Evolutionary conservation across 2,113 vertebrate species (phyloP).

Genomic region (Egretta garzetta): DNA sequence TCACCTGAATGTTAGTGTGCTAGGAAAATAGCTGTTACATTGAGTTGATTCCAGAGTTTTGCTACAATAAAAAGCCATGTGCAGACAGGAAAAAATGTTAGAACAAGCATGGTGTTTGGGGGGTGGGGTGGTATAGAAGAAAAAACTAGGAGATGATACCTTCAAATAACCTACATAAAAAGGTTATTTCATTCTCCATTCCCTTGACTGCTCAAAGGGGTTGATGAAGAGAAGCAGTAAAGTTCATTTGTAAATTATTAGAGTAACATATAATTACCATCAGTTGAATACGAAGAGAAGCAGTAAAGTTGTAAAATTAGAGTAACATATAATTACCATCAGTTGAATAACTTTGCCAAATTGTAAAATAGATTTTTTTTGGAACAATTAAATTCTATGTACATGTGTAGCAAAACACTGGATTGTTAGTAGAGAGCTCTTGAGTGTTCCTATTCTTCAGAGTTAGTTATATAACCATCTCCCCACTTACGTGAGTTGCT

Average conservation of each 20-base stretch:
- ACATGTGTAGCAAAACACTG: slow-evolving; percentile 75
- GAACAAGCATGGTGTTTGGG: not conserved
- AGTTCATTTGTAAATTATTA: not conserved
- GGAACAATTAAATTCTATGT: not conserved
- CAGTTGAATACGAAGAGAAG: not conserved
- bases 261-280: not conserved
- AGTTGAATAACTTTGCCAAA: not conserved
- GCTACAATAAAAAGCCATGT: slow-evolving; percentile 62
- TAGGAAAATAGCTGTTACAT: slow-evolving; percentile 37
- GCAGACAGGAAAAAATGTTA: not conserved
- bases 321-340: not conserved
- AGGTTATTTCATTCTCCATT: not conserved
- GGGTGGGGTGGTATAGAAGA: too few relatives aligned
- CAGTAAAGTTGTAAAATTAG: not conserved
- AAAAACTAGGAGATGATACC: not conserved
- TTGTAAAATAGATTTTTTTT: not conserved
- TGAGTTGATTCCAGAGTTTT: slow-evolving; percentile 60
- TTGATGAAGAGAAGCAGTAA: not conserved
- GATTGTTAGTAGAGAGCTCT: slow-evolving; percentile 72
- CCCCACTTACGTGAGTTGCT: slow-evolving; percentile 89
- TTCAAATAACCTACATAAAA: not conserved
- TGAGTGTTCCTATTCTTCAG: slow-evolving; percentile 48
- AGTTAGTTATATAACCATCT: slow-evolving; percentile 75
- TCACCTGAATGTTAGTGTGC: slow-evolving; percentile 64
- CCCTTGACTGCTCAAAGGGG: not conserved